Conservation (phyloP, 2,888 invertebrate genomes). For the Glyphotaelius pellucidus region DNA sequence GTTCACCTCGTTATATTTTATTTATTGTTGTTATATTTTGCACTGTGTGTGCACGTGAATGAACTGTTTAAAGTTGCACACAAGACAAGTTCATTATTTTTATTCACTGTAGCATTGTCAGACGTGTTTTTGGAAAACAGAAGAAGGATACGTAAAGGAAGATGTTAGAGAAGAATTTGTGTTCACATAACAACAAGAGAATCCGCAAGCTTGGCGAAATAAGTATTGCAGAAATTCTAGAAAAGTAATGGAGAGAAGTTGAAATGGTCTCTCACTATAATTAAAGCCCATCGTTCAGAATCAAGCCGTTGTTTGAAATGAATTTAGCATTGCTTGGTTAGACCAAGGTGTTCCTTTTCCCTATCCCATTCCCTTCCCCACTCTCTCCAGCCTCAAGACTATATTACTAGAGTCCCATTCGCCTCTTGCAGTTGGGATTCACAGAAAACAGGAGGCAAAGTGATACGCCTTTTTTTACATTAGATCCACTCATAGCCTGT, state of each 20-base stretch:
- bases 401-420: neutral
- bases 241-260: too few relatives aligned
- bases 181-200: too few relatives aligned
- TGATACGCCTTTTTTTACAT: too few relatives aligned
- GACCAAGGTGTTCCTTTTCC: neutral
- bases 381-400: neutral
- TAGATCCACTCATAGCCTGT: too few relatives aligned
- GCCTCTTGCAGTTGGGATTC: neutral
- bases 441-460: neutral
- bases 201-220: neutral
- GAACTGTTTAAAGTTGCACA: neutral
- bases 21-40: neutral
- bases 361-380: neutral
- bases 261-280: too few relatives aligned
- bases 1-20: neutral
- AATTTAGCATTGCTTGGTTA: neutral
- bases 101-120: neutral
- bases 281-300: neutral
- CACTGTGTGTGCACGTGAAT: neutral
- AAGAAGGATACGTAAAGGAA: neutral
- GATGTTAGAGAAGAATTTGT: neutral
- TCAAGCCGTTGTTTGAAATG: neutral
- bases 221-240: neutral
- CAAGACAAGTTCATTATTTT: neutral
- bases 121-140: neutral